Base-by-base conservation (phyloP, 2,113 vertebrate species). In the Anseranas semipalmata region DNA sequence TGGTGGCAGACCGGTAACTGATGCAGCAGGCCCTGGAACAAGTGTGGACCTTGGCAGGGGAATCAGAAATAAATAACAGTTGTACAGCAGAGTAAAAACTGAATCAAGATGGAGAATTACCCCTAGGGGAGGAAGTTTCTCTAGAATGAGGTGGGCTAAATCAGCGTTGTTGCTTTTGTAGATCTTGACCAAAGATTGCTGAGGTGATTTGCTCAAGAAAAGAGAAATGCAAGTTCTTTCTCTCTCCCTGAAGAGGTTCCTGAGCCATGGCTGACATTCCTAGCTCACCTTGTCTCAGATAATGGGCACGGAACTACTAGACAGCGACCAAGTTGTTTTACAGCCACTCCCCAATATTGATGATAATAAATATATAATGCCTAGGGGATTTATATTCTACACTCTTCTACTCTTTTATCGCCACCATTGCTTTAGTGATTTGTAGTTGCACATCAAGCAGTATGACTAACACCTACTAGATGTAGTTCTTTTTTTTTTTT, bases 21-120 rank as follows among this genome's bases (percentile, higher is more conserved):
- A 53, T 74, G 79, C 76, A 85, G 39, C 63, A 58, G 74, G 17
- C 53, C 45, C 58, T 87, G 77, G 45, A 95, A 89, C 41, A 85
- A 87, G 25, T 48, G 68, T 21, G 70, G 88, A 81, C 65, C 56
- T 87, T 87, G 39, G 39, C 70, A 79, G 43, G 37, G 67, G 33
- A 85, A 82, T 93, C 72, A 86, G 37, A 78, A 92, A 86, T 79
- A 89, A 72, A 6, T 87, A 81, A 67, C 55, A 63, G 73, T 73
- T 92, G 82, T 28, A 77, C 46, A 87, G 84, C 86, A 92, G 89
- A 93, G 43, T 52, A 52, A 95, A 90, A 86, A 73, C 82, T 85
- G 17, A 76, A 87, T 73, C 87, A 83, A 76, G 59, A 18, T 24
- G 67, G 85, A 96, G 84, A 72, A 80, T 83, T 85, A 94, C 95